Conservation (phyloP, 2,113 vertebrate genomes). For the Narcine bancroftii region DNA sequence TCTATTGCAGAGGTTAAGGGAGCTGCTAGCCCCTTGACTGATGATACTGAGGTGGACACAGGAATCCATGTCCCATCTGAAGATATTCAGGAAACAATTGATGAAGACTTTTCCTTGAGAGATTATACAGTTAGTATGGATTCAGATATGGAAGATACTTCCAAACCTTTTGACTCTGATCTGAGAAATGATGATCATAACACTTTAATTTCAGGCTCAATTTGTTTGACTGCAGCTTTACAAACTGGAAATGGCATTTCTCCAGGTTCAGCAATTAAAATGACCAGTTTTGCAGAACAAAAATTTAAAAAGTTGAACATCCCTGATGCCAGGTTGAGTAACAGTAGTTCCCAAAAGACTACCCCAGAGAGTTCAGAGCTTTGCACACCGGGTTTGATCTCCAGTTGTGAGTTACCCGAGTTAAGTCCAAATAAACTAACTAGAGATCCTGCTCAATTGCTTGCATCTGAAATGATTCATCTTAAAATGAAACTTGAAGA, state of each 20-base stretch:
- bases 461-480: conserved; percentile 93
- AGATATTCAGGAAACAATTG: conserved; percentile 86
- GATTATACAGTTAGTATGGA: conserved; percentile 92
- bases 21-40: conserved; percentile 64
- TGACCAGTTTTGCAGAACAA: conserved; percentile 96
- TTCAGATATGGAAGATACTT: conserved; percentile 76
- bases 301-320: conserved; percentile 79
- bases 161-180: conserved; percentile 72
- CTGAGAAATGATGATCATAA: conserved; percentile 53
- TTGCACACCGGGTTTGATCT: conserved; percentile 74
- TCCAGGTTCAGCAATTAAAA: conserved; percentile 75
- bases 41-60: conserved; percentile 85
- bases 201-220: conserved; percentile 72
- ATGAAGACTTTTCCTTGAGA: conserved; percentile 89
- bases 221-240: conserved; percentile 72
- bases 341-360: conserved; percentile 82
- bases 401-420: conserved; percentile 81
- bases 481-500: conserved; percentile 90
- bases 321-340: conserved; percentile 69
- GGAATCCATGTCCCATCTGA: conserved; percentile 88
- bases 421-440: conserved; percentile 59
- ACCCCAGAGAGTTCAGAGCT: conserved; percentile 87
- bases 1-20: conserved; percentile 67
- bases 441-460: conserved; percentile 79
- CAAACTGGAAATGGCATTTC: conserved; percentile 79